Percentiles rank a stretch among this genome's conserved stretches.
These are phyloP conservation scores for Agapornis roseicollis DNA, from an alignment of 2,113 vertebrate species.

Conservation along the genomic window DNA sequence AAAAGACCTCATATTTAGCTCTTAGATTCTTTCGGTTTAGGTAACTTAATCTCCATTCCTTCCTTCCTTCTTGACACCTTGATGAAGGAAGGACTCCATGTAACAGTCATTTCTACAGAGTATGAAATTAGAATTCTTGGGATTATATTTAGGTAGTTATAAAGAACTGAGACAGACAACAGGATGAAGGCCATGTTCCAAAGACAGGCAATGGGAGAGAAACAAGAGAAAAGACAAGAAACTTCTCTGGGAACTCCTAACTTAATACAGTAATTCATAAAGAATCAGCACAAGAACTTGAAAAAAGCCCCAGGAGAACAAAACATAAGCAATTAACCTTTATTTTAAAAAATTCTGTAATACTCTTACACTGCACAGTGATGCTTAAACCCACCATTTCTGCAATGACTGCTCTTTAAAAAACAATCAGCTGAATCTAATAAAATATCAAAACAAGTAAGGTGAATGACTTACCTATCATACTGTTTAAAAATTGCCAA, in stretches of 20 bases:
- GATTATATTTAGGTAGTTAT: neutral
- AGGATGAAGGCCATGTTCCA: neutral
- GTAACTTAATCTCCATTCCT: neutral
- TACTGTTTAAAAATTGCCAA: neutral
- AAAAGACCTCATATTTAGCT: neutral
- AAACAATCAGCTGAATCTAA: neutral
- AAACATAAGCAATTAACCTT: neutral
- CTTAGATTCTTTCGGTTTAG: neutral
- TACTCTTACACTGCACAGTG: neutral
- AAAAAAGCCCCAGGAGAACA: neutral
- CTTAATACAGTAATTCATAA: neutral
- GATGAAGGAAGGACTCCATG: neutral
- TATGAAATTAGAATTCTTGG: neutral
- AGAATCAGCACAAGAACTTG: neutral
- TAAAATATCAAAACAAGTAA: neutral
- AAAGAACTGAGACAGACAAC: neutral
- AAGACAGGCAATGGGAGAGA: neutral
- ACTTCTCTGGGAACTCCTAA: neutral
- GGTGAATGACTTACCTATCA: fast-evolving
- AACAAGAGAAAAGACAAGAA: neutral
- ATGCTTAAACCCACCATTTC: neutral
- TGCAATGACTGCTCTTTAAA: neutral
- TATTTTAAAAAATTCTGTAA: neutral
- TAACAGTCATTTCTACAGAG: neutral
- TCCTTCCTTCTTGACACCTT: neutral